These are phyloP conservation scores for Drosophila pandora DNA, from an alignment of 1,140 invertebrate species.

Conservation along the genomic window DNA sequence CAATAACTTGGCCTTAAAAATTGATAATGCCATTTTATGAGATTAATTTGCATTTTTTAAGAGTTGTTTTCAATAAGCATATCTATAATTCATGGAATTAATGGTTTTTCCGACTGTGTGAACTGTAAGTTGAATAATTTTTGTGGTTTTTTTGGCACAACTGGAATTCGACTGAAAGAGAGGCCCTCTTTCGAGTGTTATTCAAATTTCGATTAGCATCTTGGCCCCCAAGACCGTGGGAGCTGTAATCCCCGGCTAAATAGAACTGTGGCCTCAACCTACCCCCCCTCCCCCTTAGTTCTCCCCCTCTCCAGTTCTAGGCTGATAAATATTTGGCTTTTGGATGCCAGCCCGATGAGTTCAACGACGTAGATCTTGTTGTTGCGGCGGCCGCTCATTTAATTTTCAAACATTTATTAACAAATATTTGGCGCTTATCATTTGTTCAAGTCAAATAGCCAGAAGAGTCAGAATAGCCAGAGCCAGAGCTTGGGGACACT, in stretches of 20 bases:
- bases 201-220: constrained; percentile 77
- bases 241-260: constrained; percentile 42
- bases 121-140: constrained; percentile 22
- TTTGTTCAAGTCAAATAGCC: constrained; percentile 59
- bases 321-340: constrained; percentile 76
- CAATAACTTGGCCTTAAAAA: neutral
- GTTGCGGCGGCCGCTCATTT: constrained; percentile 67
- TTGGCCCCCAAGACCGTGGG: constrained; percentile 55
- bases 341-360: constrained; percentile 77
- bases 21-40: constrained; percentile 18
- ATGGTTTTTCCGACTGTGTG: constrained; percentile 42
- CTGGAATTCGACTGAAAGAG: constrained; percentile 24
- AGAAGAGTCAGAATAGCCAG: neutral
- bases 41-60: constrained; percentile 18
- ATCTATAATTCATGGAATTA: constrained; percentile 38
- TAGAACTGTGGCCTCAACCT: constrained; percentile 27
- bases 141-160: constrained; percentile 20
- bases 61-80: constrained; percentile 4
- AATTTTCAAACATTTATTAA: constrained; percentile 79
- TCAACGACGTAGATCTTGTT: constrained; percentile 53
- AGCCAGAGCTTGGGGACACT: constrained; percentile 8
- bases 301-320: constrained; percentile 33
- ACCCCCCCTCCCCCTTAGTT: neutral
- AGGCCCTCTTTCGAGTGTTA: constrained; percentile 35
- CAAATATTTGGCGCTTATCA: constrained; percentile 79